A percentile compares a stretch with the other conserved stretches of the same genome.
phyloP scores from a whole-genome alignment of 2,113 vertebrate species.

The Rostratula benghalensis region DNA sequence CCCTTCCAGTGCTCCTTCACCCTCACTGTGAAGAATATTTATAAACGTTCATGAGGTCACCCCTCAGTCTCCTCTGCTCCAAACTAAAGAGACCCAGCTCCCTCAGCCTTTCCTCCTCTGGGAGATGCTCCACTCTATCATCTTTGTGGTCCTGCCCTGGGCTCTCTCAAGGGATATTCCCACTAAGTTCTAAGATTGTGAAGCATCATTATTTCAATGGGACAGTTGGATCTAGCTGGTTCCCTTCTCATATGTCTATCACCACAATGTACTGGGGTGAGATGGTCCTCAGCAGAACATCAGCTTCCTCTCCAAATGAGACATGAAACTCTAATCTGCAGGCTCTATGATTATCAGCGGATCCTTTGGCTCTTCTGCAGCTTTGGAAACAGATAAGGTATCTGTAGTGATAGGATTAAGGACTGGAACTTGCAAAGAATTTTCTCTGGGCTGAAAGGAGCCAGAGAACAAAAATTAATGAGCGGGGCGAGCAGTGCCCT shows the following conservation, averaged over 20 bases:
- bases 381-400: not conserved
- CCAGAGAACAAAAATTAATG: not conserved
- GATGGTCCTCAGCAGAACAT: not conserved
- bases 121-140: too few species aligned
- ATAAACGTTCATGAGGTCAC: too few species aligned
- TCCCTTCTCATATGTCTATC: not conserved
- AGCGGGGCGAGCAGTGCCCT: not conserved
- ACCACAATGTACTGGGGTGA: not conserved
- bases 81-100: too few species aligned
- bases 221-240: not conserved
- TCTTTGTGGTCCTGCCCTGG: too few species aligned
- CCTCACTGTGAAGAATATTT: too few species aligned
- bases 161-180: not conserved
- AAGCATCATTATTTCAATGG: not conserved
- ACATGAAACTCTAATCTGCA: not conserved
- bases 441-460: not conserved
- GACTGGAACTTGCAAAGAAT: not conserved
- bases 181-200: not conserved
- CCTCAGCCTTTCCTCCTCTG: too few species aligned
- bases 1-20: too few species aligned
- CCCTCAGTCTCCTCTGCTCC: too few species aligned
- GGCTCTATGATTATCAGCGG: not conserved
- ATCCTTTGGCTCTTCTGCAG: not conserved
- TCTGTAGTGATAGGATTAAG: not conserved
- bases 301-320: not conserved